phyloP scores from a whole-genome alignment of 2,888 invertebrate species.

The Idaea biselata region DNA sequence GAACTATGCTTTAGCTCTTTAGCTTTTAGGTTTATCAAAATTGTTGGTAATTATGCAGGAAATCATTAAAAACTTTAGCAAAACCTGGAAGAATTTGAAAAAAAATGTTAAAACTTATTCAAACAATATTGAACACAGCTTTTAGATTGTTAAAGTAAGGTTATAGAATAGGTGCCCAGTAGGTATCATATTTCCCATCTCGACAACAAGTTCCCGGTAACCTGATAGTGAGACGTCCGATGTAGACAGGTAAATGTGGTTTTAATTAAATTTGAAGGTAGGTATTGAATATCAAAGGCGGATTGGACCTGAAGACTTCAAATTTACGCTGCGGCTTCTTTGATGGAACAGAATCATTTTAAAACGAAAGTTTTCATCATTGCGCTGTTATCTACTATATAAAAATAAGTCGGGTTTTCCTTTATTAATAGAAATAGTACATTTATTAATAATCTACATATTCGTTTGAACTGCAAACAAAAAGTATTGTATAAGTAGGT shows the following conservation, averaged over 20 bases:
- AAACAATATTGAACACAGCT: too few species aligned
- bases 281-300: neutral
- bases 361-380: neutral
- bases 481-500: too few species aligned
- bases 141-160: too few species aligned
- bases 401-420: too few species aligned
- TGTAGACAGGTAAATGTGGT: neutral
- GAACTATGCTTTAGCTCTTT: too few species aligned
- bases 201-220: neutral
- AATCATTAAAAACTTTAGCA: too few species aligned
- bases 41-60: too few species aligned
- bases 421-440: too few species aligned
- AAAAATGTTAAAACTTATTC: neutral
- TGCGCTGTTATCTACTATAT: too few species aligned
- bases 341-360: neutral
- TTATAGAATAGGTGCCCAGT: neutral
- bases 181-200: neutral
- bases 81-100: neutral
- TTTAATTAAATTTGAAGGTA: neutral
- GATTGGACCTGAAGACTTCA: neutral
- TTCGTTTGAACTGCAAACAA: too few species aligned
- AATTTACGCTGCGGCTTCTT: neutral
- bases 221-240: neutral
- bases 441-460: too few species aligned
- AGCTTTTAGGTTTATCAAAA: too few species aligned